Base-by-base conservation (phyloP, 2,113 vertebrate genomes). In the Dryoscopus gambensis region DNA sequence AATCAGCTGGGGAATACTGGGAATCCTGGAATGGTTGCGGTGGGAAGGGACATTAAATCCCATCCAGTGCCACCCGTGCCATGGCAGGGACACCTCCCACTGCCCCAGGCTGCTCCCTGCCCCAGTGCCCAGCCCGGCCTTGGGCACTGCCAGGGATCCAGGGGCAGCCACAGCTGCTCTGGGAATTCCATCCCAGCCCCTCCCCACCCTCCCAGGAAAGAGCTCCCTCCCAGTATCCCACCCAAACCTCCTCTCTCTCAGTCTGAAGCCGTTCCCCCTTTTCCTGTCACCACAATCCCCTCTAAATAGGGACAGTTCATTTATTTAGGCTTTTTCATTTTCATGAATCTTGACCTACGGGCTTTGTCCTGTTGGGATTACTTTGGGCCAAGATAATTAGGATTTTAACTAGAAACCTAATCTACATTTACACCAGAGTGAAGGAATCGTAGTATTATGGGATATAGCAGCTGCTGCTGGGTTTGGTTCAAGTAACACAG, bases 181-280 rank as follows among this genome's bases (percentile, higher is more conserved):
- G 75, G 56, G 30, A 46, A 56, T 31, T 6, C 67, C 60, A 63
- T 3, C 24, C 75, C 65, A 76, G 52, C 4, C 4, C 15, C 22
- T 63, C 1, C 3, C 27, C 55, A 35, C 56, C n/a, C 59, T 42
- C 52, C 6, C 31, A 63, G 49, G 10, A 11, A 25, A 25, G 7
- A 65, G 44, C 65, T 57, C 33, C 33, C 28, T 2, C 68, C 65
- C 46, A 28, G 8, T 1, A 57, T 50, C 35, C 50, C 21, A 27
- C 3, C 76, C 4, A 0, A 37, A 9, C 8, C 25, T 35, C 5
- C 35, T 7, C 31, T 42, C 50, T 9, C 17, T 5, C 0, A 10
- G 3, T 10, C 15, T 50, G 42, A 14, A 7, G 1, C 22, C 50
- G 2, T 44, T 27, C 18, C 44, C 35, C 44, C 37, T 44, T 39